Base-by-base conservation (phyloP, 2,113 vertebrate genomes). In the Tachuris rubrigastra region DNA sequence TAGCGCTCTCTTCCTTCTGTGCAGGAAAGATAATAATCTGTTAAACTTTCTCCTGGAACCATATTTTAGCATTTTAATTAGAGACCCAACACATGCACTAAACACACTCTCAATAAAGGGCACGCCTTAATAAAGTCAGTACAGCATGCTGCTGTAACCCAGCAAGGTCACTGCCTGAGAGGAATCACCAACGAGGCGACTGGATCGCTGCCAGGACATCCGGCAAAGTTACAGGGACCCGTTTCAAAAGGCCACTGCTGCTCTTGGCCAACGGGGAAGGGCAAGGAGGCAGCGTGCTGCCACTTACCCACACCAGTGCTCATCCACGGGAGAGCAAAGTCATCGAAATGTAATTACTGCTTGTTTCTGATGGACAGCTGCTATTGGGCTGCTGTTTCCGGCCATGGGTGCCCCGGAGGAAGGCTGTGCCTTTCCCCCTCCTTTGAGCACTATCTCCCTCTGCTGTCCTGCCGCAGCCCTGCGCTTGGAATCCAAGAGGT, bases 31-130 rank as follows among this genome's bases (percentile, higher is more conserved):
- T 90, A 97, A 95, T 97, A 96, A 97, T 96, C 96, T 85, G 62
- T 76, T 94, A 78, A 83, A 81, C 91, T 96, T 97, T 97, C 95
- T 97, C 68, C 93, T 77, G 85, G 83, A 96, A 92, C 76, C 59
- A 55, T 91, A 96, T 95, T 97, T 97, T 97, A 95, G 91, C 89
- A 95, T 97, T 96, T 97, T 98, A 98, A 97, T 97, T 96, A 93
- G 77, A 85, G 88, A 85, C 52, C 89, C 53, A 96, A 87, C 90
- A 90, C 78, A 86, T 73, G 81, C 93, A 91, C 93, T 91, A 95
- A 98, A 87, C 93, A 92, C 80, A 74, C 77, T 81, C 41, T 90
- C 72, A 65, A 44, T 52, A 90, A 96, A 97, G 96, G 94, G 79
- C 91, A 91, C 3, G 12, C 85, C 90, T 96, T 92, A 94, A 94